Evolutionary conservation across 2,797 vertebrate genomes (phyloP).

Genomic region (Mareca strepera): DNA sequence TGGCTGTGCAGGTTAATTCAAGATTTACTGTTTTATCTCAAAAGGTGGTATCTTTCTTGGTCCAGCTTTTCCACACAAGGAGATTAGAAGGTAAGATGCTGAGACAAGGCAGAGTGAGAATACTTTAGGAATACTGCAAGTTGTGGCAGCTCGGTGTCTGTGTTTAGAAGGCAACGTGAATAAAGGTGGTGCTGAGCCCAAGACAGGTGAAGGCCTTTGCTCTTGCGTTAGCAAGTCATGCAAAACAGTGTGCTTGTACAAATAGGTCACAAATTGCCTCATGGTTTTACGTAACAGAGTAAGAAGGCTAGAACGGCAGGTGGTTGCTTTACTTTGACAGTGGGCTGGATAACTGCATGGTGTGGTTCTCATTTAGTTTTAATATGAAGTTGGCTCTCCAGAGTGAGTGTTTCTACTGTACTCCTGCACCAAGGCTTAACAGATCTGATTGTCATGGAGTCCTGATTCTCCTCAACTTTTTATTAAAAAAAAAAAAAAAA

Average conservation of each 20-base stretch:
- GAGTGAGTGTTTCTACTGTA: background rate
- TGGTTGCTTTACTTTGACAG: background rate
- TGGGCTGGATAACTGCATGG: background rate
- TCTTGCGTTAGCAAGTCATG: background rate
- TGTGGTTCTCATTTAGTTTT: background rate
- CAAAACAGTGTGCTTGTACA: background rate
- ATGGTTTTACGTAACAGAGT: background rate
- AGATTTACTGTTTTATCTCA: background rate
- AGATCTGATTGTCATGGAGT: background rate
- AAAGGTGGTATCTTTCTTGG: background rate
- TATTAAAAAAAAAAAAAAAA: background rate
- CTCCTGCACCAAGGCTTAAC: background rate
- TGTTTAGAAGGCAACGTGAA: background rate
- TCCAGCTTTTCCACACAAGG: accelerated
- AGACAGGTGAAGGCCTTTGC: background rate
- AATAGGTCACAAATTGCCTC: background rate
- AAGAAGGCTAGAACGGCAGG: background rate
- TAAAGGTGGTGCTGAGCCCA: background rate
- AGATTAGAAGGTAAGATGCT: background rate
- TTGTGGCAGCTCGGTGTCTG: background rate
- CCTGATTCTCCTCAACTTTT: background rate
- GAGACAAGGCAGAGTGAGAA: background rate
- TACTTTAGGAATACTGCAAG: background rate
- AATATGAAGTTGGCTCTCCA: background rate
- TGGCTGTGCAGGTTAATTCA: background rate